Base-by-base conservation (phyloP, 2,113 vertebrate species). In the Erinaceus europaeus region DNA sequence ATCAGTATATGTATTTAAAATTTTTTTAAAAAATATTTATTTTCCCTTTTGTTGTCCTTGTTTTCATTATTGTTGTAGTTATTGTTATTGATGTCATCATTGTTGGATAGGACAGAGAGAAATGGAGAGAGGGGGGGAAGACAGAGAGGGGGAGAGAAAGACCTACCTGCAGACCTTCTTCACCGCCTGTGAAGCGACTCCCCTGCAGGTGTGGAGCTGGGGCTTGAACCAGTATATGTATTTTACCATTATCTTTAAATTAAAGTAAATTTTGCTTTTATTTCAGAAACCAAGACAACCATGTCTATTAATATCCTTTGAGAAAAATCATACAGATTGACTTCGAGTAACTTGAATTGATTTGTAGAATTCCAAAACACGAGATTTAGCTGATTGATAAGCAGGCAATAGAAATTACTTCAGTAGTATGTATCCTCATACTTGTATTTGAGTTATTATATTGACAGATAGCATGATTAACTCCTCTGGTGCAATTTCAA, bases 401-500 rank as follows among this genome's bases (percentile, higher is more conserved):
- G 29, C 21, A 40, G 6, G 46, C 55, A 62, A 50, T 67, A 61
- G 12, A 12, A 50, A 9, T 50, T 50, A 50, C 40, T 57, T 82
- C 62, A 62, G 27, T 86, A 82, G 55, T 52, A 46, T 4, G 27
- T 83, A 34, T 84, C 23, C 48, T 62, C 38, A 36, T 34, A 20
- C 38, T 67, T 48, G 12, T 27, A 82, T 34, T 21, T 78, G 29
- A 44, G 5, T 44, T 52, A 48, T 48, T 48, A 17, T 72, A n/a
- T n/a, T n/a, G n/a, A n/a, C n/a, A 53, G 48, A 40, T 29, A 27
- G 40, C 52, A 34, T 57, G 32, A 46, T 25, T 27, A 73, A 34
- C 50, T 87, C 65, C 48, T 65, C 32, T 25, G 79, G 50, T 36
- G 18, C 72, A 78, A 25, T 83, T 86, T 83, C 77, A 86, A 72